Conservation (phyloP, 2,113 vertebrate genomes). For the Ahaetulla prasina region DNA sequence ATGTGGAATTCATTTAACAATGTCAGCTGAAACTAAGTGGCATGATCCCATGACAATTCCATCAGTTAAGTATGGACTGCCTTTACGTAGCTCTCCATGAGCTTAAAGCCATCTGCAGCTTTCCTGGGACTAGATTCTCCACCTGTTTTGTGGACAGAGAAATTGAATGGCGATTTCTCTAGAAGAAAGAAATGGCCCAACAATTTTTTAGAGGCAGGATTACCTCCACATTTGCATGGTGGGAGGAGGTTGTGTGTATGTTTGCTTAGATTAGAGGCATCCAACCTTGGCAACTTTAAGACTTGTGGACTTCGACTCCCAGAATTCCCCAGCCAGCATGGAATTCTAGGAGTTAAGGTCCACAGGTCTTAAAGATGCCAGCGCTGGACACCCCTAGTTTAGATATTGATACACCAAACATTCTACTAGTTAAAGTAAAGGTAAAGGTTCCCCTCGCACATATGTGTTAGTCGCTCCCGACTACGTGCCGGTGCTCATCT, state of each 20-base stretch:
- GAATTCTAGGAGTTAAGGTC: too few species aligned
- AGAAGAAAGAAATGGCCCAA: neutral
- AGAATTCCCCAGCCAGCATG: too few species aligned
- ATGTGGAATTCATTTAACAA: neutral
- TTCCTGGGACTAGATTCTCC: neutral
- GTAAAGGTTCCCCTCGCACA: too few species aligned
- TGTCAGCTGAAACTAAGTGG: neutral
- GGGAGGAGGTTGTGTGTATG: too few species aligned
- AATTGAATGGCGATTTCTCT: neutral
- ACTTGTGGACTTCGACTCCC: too few species aligned
- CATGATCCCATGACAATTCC: neutral
- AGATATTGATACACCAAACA: neutral
- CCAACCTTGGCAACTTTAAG: too few species aligned
- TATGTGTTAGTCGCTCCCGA: too few species aligned
- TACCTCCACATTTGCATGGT: neutral
- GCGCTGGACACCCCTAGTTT: neutral
- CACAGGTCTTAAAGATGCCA: too few species aligned
- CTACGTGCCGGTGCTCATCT: too few species aligned
- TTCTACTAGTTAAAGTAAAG: neutral
- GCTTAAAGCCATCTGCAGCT: neutral
- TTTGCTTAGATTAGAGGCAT: too few species aligned
- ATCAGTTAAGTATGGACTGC: neutral
- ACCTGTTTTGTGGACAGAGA: neutral
- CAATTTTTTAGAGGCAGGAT: neutral
- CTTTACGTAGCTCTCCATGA: neutral